Base-by-base conservation (phyloP, 2,888 invertebrate genomes). In the Leptinotarsa haldemani region DNA sequence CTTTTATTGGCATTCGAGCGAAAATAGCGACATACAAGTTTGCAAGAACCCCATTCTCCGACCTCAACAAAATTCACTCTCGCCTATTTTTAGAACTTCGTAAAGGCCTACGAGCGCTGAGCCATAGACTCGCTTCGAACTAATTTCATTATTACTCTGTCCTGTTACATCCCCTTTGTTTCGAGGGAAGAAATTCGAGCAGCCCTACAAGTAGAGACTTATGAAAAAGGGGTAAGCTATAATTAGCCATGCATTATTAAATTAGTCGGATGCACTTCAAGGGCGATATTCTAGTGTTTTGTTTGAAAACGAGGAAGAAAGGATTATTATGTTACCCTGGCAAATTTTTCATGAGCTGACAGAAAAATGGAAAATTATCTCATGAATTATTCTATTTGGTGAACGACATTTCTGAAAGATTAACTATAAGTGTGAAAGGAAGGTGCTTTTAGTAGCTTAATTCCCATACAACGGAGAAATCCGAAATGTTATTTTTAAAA, bases 231-330 rank as follows among this genome's bases (percentile, higher is more conserved):
- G 71, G 70, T 56, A 18, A 63, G 67, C 74, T 71, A 68, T 74
- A 74, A 74, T 74, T 74, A 74, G 74, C 64, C 50, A 71, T 74
- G 67, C 67, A 74, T 74, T 74, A 74, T 74, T 74, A 53, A 74
- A 74, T 71, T 56, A 67, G 71, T 47, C 40, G 56, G 66, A 63
- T 69, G 69, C 73, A 67, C 73, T 72, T 69, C 69, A 69, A 46
- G 65, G 63, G 63, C 69, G 64, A 69, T 66, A 66, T 22, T 58
- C n/a, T 68, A 68, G 15, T 68, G 53, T 68, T 68, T 30, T 40
- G 22, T 68, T 68, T 46, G 68, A 53, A 53, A 48, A 50, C 12
- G 66, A 52, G 12, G 66, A 18, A 66, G 25, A 20, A 40, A 67
- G 66, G 66, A 53, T 40, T 67, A 53, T 67, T 52, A 30, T 40